Evolutionary conservation across 2,113 vertebrate genomes (phyloP).

Genomic region (Hypocryptadius cinnamomeus): DNA sequence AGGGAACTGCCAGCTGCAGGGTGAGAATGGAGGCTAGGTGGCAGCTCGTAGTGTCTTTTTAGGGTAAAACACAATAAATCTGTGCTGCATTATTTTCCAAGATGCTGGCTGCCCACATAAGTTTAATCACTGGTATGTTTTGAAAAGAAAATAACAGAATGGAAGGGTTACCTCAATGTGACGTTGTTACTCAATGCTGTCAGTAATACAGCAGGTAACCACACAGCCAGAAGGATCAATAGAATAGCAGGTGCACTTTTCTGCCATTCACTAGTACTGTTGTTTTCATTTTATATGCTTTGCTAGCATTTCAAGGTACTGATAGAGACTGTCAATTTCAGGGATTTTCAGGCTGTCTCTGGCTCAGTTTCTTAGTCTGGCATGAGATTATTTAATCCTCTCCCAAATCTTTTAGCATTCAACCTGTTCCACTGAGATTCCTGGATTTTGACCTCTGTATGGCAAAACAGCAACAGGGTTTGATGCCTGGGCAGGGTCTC

Average conservation of each 20-base stretch:
- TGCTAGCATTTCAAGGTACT: not conserved
- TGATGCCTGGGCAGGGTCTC: not conserved
- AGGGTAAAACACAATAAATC: not conserved
- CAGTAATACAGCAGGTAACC: not conserved
- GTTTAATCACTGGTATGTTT: not conserved
- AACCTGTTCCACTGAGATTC: not conserved
- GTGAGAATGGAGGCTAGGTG: not conserved
- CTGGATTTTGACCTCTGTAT: not conserved
- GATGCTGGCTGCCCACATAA: not conserved
- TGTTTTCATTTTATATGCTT: not conserved
- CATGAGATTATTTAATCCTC: not conserved
- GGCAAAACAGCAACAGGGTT: not conserved
- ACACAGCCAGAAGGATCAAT: not conserved
- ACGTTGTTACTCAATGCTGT: not conserved
- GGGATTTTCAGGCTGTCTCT: not conserved
- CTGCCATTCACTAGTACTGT: not conserved
- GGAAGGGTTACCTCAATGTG: not conserved
- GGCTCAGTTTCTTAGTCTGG: not conserved
- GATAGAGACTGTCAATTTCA: not conserved
- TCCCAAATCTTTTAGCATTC: not conserved
- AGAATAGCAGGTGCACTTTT: not conserved
- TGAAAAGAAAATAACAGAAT: not conserved
- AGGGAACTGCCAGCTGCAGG: rapidly evolving
- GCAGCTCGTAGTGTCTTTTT: not conserved
- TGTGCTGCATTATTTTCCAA: not conserved